Base-by-base conservation (phyloP, 2,113 vertebrate species). In the Glaucidium brasilianum region DNA sequence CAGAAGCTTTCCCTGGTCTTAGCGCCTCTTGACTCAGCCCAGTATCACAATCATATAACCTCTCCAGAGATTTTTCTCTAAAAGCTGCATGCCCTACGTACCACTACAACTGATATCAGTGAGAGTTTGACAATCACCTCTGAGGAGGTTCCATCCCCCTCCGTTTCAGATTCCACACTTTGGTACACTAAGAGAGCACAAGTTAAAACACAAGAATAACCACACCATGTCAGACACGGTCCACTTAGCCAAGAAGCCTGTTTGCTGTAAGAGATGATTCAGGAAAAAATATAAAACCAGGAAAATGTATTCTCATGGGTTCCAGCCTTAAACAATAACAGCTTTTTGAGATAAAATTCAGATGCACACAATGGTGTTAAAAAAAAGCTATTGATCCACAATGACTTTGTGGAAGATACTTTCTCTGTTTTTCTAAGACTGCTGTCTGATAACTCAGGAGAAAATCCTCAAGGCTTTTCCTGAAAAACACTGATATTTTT, bases 401-500 rank as follows among this genome's bases (percentile, higher is more conserved):
- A 3, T 21, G 35, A 77, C 43, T 84, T 81, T 30, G 9, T 16
- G 29, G 83, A 76, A 83, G 59, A 66, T n/a, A 45, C 8, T 62
- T 72, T 30, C 55, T 80, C 49, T 56, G 30, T 30, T 74, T 88
- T 78, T 50, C 18, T 67, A 77, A 50, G 55, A 59, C 50, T 86
- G 16, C 8, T 50, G 7, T 53, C 29, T 32, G 37, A 32, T 69
- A 83, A 85, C 21, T 71, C 3, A 4, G 67, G 47, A 16, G 64
- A 76, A 92, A 88, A 80, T 58, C 76, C 76, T 94, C 47, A 43
- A 27, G 35, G 27, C 27, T 93, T 92, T 94, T 53, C 67, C 53
- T 45, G 25, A 88, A 55, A 85, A 92, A 76, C 19, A 73, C 9
- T 13, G 30, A 23, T 37, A 6, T 66, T 77, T 75, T 68, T 71